Base-by-base conservation (phyloP, 2,888 invertebrate species). In the Drosophila anomalata region DNA sequence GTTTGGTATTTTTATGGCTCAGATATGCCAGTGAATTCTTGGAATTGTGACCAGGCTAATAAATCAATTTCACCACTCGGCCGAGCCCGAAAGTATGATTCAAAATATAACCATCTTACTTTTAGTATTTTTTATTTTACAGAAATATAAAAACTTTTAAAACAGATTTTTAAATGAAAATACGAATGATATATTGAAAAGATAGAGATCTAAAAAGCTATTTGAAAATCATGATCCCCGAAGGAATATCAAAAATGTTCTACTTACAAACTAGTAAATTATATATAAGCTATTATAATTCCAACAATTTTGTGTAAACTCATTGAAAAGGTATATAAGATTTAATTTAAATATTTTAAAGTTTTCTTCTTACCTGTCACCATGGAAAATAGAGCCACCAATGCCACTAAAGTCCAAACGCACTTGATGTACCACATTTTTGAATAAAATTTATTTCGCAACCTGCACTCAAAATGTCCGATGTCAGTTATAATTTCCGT, bases 381-480 rank as follows among this genome's bases (percentile, higher is more conserved):
- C 9, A 73, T 20, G 4, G 87, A 65, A 46, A 89, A 76, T 33
- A 84, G 69, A 57, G 84, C 79, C 63, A 88, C 11, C 44, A 81
- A 58, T 9, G 75, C 59, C 53, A 87, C 70, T 22, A 84, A 70
- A 55, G 79, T 75, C 81, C 78, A 79, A 76, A 71, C 73, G 33
- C 78, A 74, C 65, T 84, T 79, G 26, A 62, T 59, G 57, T 76
- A 77, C 71, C 81, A 88, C 87, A 87, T 87, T 54, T 76, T 78
- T 3, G 24, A 55, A n/a, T 26, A 24, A 5, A 63, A 26, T 59
- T 63, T 41, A 31, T 26, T 33, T 22, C 8, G 31, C 17, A 33
- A 42, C 7, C 33, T 68, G 56, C 56, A 56, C 65, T 56, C 7
- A 68, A 56, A 65, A 31, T 68, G 29, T 66, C 12, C 20, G 69